These are phyloP conservation scores for Hedya salicella DNA, from an alignment of 2,888 invertebrate genomes.

Conservation along the genomic window DNA sequence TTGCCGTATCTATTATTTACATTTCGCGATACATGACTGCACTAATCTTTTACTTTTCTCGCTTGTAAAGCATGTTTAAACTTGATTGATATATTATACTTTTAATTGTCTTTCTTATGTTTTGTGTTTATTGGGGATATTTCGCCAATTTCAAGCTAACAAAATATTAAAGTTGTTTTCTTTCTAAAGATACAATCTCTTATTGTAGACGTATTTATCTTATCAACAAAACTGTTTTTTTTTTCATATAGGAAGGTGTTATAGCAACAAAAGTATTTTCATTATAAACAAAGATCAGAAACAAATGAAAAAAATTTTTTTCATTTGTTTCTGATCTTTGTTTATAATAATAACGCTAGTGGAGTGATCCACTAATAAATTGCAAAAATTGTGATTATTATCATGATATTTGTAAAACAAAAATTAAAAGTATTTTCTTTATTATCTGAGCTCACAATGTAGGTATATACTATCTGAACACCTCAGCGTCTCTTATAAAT, in stretches of 20 bases:
- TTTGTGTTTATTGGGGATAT: not conserved
- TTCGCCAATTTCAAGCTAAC: not conserved
- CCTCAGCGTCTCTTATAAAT: no score
- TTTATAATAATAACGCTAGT: no score
- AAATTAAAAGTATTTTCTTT: not conserved
- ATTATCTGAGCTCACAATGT: not conserved
- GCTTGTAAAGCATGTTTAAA: constrained; percentile 17
- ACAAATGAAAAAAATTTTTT: no score
- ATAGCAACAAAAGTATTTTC: not conserved
- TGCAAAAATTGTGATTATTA: no score
- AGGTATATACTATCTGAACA: no score
- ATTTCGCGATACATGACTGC: constrained; percentile 4
- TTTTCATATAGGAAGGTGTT: not conserved
- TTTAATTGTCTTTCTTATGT: not conserved
- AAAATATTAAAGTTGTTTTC: not conserved
- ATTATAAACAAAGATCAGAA: not conserved
- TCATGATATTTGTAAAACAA: no score
- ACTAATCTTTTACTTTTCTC: constrained; percentile 5
- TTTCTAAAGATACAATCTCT: not conserved
- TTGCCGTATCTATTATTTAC: not conserved
- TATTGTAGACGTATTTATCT: not conserved
- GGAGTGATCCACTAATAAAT: no score
- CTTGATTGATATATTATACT: not conserved
- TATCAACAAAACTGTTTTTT: not conserved
- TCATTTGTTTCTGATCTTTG: no score